Evolutionary conservation across 2,797 vertebrate species (phyloP).

Genomic region (Catamblyrhynchus diadema): DNA sequence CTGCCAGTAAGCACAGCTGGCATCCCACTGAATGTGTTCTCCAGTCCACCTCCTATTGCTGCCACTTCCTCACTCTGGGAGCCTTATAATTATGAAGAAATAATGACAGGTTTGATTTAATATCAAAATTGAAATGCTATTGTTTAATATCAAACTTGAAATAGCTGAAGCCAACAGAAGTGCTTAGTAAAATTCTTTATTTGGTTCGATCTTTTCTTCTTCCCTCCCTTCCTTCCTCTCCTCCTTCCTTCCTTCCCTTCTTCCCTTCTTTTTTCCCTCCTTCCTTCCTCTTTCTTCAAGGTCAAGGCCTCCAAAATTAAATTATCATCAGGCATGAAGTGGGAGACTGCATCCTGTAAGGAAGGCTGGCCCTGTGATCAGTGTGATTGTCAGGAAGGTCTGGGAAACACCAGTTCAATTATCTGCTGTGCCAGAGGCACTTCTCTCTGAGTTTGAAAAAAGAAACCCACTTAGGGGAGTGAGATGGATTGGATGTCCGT

Average conservation of each 20-base stretch:
- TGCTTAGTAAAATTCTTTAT: not conserved
- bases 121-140: not conserved
- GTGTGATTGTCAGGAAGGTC: not conserved
- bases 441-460: not conserved
- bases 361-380: not conserved
- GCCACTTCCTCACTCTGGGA: not conserved
- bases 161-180: not conserved
- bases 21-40: not conserved
- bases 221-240: not conserved
- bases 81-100: not conserved
- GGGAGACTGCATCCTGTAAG: not conserved
- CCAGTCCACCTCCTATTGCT: not conserved
- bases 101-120: not conserved
- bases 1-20: not conserved
- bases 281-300: not conserved
- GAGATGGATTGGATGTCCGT: not conserved
- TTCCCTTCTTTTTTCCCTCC: not conserved
- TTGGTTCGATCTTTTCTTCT: not conserved
- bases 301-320: not conserved
- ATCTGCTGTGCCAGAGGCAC: not conserved
- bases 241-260: not conserved
- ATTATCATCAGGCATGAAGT: not conserved
- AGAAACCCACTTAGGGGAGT: not conserved
- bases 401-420: not conserved
- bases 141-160: not conserved